Conservation (phyloP, 2,888 invertebrate species). For the Muschampia plurimacula region DNA sequence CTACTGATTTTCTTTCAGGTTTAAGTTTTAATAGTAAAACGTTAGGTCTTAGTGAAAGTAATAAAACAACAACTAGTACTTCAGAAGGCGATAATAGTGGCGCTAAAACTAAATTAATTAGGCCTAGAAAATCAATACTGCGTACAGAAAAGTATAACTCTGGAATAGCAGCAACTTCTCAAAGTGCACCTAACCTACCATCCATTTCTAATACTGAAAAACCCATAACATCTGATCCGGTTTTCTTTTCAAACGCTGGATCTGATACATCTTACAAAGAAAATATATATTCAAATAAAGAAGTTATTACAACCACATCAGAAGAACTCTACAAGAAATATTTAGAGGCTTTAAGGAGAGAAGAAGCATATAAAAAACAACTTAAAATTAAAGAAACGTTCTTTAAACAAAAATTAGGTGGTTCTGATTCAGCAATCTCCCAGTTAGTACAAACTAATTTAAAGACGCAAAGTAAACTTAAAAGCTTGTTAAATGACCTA, state of each 20-base stretch:
- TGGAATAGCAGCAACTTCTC: constrained; percentile 71
- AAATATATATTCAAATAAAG: constrained; percentile 64
- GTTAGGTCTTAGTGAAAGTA: constrained; percentile 53
- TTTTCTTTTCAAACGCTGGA: constrained; percentile 62
- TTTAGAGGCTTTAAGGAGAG: constrained; percentile 70
- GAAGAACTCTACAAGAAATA: constrained; percentile 75
- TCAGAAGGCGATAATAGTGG: constrained; percentile 68
- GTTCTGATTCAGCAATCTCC: constrained; percentile 65
- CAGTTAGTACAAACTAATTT: constrained; percentile 51
- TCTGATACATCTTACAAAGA: constrained; percentile 70
- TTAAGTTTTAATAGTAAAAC: constrained; percentile 69
- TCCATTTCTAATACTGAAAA: constrained; percentile 60
- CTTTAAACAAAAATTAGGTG: constrained; percentile 71
- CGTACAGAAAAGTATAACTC: constrained; percentile 71
- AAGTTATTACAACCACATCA: constrained; percentile 68
- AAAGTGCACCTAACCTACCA: constrained; percentile 76
- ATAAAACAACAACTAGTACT: constrained; percentile 70
- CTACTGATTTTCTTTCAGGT: constrained; percentile 78
- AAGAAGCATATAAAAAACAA: constrained; percentile 71
- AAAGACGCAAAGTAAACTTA: constrained; percentile 61
- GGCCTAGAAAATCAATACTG: constrained; percentile 77
- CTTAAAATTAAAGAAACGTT: constrained; percentile 74
- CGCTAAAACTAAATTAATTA: constrained; percentile 52
- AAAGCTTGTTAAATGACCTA: constrained; percentile 75
- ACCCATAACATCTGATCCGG: constrained; percentile 48